A percentile compares a stretch with the other conserved stretches of the same genome.
phyloP scores from a whole-genome alignment of 2,113 vertebrate genomes.

The Apistogramma diplotaenia region DNA sequence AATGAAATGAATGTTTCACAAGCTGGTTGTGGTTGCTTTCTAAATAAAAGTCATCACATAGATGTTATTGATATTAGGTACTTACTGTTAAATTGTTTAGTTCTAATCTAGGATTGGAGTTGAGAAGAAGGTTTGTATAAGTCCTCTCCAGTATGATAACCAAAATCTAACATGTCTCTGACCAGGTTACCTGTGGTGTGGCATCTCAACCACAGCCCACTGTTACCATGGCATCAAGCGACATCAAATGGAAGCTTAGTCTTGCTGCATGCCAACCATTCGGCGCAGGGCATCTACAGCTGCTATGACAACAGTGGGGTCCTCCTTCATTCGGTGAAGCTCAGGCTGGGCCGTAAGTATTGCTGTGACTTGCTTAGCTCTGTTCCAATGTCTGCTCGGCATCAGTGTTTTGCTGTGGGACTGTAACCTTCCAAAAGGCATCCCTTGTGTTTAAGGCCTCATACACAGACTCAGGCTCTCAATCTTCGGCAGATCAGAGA shows the following conservation, averaged over 20 bases:
- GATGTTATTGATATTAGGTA: neutral
- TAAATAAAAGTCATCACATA: neutral
- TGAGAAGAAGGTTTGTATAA: neutral
- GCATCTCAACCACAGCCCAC: conserved; percentile 66
- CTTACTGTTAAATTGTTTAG: neutral
- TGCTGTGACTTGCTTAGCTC: conserved; percentile 3
- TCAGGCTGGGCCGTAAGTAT: conserved; percentile 78
- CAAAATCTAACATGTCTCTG: conserved; percentile 24
- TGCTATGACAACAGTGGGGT: conserved; percentile 69
- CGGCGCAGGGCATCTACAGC: conserved; percentile 80
- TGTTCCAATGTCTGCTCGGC: neutral
- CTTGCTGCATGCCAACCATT: conserved; percentile 56
- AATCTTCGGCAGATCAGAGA: neutral
- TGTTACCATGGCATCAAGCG: conserved; percentile 54
- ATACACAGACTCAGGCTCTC: neutral
- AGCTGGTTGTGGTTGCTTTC: neutral
- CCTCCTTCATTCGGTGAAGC: conserved; percentile 62
- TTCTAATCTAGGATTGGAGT: neutral
- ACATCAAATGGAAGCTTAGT: conserved; percentile 64
- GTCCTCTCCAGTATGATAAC: neutral
- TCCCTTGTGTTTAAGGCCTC: neutral
- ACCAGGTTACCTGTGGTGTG: conserved; percentile 71
- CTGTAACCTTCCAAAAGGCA: neutral
- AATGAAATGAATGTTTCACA: neutral
- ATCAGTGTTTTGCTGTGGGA: neutral